Evolutionary conservation across 2,888 invertebrate species (phyloP).

Genomic region (Plusia festucae): DNA sequence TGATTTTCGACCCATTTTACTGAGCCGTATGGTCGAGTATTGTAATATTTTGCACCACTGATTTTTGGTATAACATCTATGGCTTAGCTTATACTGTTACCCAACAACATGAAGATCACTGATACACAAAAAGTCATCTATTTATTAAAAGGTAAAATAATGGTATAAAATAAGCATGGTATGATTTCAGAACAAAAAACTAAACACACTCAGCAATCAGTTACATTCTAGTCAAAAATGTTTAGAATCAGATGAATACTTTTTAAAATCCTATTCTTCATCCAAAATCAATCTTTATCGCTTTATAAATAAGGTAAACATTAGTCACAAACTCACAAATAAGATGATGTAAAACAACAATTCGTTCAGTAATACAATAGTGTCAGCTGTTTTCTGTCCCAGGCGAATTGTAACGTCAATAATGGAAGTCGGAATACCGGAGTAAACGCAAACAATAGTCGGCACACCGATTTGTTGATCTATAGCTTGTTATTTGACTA

Average conservation of each 20-base stretch:
- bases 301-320: neutral
- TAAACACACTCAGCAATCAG: no score
- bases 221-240: no score
- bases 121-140: no score
- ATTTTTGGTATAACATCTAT: neutral
- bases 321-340: neutral
- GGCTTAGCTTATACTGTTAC: neutral
- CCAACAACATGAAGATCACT: neutral
- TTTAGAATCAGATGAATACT: no score
- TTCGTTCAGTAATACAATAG: slow-evolving; percentile 19
- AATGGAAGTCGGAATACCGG: slow-evolving; percentile 1
- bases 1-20: no score
- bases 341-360: slow-evolving; percentile 8
- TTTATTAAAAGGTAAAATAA: neutral
- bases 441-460: slow-evolving; percentile 7
- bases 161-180: no score
- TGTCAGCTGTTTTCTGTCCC: slow-evolving; percentile 16
- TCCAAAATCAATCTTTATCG: neutral
- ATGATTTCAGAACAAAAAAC: no score
- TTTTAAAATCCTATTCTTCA: no score
- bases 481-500: neutral
- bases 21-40: neutral
- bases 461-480: slow-evolving; percentile 11
- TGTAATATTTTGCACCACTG: neutral
- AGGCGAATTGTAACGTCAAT: slow-evolving; percentile 30